Evolutionary conservation across 2,113 vertebrate species (phyloP).

Genomic region (Etia nguti): DNA sequence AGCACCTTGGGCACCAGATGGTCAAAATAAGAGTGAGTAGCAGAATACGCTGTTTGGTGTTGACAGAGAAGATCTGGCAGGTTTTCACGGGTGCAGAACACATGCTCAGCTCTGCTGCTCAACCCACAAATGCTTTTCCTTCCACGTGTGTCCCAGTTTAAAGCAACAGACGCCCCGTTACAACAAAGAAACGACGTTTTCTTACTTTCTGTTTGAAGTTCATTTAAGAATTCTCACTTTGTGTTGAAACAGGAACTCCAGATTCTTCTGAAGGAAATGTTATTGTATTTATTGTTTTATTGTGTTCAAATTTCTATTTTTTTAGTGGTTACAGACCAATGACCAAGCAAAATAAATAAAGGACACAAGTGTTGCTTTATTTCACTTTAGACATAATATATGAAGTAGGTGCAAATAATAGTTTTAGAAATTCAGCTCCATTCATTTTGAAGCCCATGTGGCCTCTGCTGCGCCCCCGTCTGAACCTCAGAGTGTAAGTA

Average conservation of each 20-base stretch:
- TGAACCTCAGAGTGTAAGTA: neutral
- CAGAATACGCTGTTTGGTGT: neutral
- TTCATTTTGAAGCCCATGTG: accelerated
- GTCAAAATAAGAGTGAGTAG: accelerated
- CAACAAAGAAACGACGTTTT: neutral
- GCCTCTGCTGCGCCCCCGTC: neutral
- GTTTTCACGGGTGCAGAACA: neutral
- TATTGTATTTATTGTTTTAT: neutral
- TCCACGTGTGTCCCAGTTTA: neutral
- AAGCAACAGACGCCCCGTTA: neutral
- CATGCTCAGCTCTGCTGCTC: accelerated
- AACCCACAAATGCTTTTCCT: too few relatives aligned
- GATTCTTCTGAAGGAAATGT: neutral
- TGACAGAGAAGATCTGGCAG: neutral
- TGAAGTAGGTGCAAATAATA: neutral
- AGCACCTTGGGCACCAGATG: accelerated
- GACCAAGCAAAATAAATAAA: neutral
- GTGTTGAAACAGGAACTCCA: too few relatives aligned
- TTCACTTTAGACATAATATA: neutral
- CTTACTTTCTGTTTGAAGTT: neutral
- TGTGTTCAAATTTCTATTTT: neutral
- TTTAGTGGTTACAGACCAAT: neutral
- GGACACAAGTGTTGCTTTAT: neutral
- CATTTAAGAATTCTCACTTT: neutral
- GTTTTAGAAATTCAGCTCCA: neutral